phyloP scores from a whole-genome alignment of 2,888 invertebrate genomes.

The Eristalinus aeneus region DNA sequence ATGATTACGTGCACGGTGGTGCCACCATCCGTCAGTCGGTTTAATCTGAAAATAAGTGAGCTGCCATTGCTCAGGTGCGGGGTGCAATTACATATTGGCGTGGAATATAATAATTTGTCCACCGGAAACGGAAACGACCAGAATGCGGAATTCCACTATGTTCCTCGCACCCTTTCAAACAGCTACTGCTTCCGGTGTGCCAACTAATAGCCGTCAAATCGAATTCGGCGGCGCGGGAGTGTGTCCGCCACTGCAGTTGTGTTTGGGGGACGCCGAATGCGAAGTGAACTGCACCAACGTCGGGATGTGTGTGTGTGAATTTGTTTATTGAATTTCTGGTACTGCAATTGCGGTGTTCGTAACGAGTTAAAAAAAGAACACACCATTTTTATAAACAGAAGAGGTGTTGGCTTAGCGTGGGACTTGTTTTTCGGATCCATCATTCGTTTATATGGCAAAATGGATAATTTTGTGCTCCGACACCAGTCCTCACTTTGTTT shows the following conservation, averaged over 20 bases:
- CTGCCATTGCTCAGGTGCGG: background rate
- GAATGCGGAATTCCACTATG: conserved; percentile 31
- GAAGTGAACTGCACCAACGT: conserved; percentile 21
- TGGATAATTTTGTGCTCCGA: too few relatives aligned
- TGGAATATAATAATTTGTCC: conserved; percentile 7
- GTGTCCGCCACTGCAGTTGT: background rate
- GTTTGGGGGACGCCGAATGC: background rate
- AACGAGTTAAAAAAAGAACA: background rate
- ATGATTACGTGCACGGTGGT: background rate
- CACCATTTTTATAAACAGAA: background rate
- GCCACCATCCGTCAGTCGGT: background rate
- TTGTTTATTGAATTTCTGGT: background rate
- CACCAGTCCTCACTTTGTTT: too few relatives aligned
- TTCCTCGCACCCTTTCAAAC: conserved; percentile 11
- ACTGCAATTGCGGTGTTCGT: conserved; percentile 27
- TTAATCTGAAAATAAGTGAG: background rate
- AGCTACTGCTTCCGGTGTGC: conserved; percentile 17
- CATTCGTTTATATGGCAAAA: too few relatives aligned
- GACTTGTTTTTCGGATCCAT: too few relatives aligned
- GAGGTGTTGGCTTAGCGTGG: too few relatives aligned
- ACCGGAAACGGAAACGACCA: conserved; percentile 16
- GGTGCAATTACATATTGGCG: background rate
- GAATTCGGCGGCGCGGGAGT: conserved; percentile 17
- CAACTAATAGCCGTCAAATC: conserved; percentile 9
- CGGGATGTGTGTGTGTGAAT: background rate